A percentile compares a stretch with the other conserved stretches of the same genome.
phyloP scores from a whole-genome alignment of 2,797 vertebrate genomes.

The Anniella stebbinsi region DNA sequence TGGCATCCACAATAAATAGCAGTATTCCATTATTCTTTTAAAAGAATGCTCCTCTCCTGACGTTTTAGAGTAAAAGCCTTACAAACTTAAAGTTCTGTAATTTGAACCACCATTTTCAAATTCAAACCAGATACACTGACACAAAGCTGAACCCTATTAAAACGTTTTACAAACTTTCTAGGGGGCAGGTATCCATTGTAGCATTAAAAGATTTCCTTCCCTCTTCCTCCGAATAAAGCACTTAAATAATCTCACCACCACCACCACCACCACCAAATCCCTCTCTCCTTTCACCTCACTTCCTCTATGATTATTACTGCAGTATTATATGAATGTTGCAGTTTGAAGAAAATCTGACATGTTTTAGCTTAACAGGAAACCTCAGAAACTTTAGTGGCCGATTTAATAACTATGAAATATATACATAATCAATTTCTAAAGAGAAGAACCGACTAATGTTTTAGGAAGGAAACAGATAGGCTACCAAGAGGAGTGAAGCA shows the following conservation, averaged over 20 bases:
- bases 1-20: slow-evolving; percentile 24
- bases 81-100: slow-evolving; percentile 50
- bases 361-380: slow-evolving; percentile 51
- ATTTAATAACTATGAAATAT: slow-evolving; percentile 62
- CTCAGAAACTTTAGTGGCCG: slow-evolving; percentile 49
- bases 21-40: neutral
- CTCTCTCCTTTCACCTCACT: slow-evolving; percentile 30
- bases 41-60: slow-evolving; percentile 23
- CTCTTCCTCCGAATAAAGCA: neutral
- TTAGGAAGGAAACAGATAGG: slow-evolving; percentile 52
- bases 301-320: slow-evolving; percentile 21
- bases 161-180: slow-evolving; percentile 27
- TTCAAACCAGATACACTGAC: slow-evolving; percentile 35
- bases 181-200: neutral
- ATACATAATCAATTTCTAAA: slow-evolving; percentile 65
- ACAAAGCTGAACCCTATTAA: neutral
- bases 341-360: slow-evolving; percentile 50
- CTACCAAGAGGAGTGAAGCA: slow-evolving; percentile 53
- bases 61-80: slow-evolving; percentile 14
- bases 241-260: neutral
- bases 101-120: slow-evolving; percentile 45
- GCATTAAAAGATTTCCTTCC: slow-evolving; percentile 22
- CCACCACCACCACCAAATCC: slow-evolving; percentile 23
- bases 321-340: slow-evolving; percentile 43
- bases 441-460: slow-evolving; percentile 59